Evolutionary conservation across 2,113 vertebrate genomes (phyloP).

Genomic region (Pionites leucogaster): DNA sequence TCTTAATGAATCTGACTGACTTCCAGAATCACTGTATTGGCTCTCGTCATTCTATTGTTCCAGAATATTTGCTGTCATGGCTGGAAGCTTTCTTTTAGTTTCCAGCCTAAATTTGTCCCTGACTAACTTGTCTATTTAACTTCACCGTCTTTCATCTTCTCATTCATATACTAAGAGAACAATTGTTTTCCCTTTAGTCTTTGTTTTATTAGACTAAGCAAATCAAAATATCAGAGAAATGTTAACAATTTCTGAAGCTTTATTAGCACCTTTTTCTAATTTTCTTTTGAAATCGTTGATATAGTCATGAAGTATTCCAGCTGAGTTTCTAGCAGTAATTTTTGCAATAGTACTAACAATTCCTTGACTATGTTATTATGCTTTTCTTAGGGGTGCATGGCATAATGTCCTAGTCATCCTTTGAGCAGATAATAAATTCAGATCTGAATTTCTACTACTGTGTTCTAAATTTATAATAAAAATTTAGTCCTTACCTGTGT

Average conservation of each 20-base stretch:
- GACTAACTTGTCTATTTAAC: background rate
- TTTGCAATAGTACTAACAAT: background rate
- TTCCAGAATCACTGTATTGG: background rate
- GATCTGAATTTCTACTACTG: background rate
- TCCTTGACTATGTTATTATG: background rate
- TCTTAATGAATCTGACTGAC: background rate
- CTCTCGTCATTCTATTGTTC: background rate
- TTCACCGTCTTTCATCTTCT: background rate
- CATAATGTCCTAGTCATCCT: background rate
- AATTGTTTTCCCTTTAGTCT: background rate
- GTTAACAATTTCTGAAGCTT: background rate
- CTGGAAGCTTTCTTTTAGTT: background rate
- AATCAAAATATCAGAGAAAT: background rate
- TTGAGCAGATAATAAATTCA: background rate
- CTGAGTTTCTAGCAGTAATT: background rate
- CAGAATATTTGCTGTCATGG: background rate
- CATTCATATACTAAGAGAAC: background rate
- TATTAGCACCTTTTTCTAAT: background rate
- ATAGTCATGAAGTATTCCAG: background rate
- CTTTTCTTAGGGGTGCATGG: background rate
- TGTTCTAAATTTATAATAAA: background rate
- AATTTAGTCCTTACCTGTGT: background rate
- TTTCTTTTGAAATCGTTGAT: background rate
- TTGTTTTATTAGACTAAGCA: constrained; percentile 4
- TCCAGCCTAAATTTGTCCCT: background rate